Evolutionary conservation across 64 coral and sea anemone genomes (phyloP).

Genomic region (Catalaphyllia jardinei): DNA sequence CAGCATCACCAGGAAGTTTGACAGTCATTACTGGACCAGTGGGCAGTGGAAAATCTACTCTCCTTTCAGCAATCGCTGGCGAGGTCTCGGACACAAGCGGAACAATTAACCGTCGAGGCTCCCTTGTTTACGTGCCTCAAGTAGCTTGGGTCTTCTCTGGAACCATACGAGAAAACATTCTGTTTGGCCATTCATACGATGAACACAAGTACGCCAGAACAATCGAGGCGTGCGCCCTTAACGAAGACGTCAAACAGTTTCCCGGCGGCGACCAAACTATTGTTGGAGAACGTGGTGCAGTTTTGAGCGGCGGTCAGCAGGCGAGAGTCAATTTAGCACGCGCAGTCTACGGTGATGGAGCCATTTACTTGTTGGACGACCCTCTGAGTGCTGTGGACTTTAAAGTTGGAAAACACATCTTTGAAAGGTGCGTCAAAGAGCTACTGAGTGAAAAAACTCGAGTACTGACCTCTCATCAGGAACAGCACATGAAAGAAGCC

Average conservation of each 20-base stretch:
- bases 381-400: not conserved
- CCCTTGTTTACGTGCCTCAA: not conserved
- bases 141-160: not conserved
- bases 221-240: not conserved
- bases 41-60: not conserved
- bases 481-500: constrained; percentile 7
- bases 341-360: not conserved
- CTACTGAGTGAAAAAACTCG: not conserved
- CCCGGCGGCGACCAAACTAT: not conserved
- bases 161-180: not conserved
- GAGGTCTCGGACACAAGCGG: not conserved
- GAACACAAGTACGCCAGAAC: not conserved
- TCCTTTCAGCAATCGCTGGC: not conserved
- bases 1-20: not conserved
- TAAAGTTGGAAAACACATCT: constrained; percentile 13
- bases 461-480: not conserved
- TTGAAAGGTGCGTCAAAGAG: not conserved
- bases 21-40: not conserved
- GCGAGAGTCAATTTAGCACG: not conserved
- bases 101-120: not conserved
- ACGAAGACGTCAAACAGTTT: not conserved
- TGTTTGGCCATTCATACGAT: not conserved
- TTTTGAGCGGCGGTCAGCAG: constrained; percentile 2
- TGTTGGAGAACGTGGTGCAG: not conserved
- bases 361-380: constrained; percentile 1